phyloP scores from a whole-genome alignment of 1,140 invertebrate genomes.

The Pteromalus puparum region DNA sequence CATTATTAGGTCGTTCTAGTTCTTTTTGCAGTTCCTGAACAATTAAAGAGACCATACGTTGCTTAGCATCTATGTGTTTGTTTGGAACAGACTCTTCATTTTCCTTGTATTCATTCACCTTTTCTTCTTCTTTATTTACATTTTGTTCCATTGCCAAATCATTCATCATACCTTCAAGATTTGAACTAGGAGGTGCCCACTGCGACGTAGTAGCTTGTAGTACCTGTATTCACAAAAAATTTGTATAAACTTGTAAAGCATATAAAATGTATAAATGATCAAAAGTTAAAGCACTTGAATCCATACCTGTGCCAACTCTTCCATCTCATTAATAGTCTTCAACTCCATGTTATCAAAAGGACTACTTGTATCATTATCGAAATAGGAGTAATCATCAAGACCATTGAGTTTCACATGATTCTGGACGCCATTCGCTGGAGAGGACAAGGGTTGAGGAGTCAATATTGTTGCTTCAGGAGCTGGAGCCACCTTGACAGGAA shows the following conservation, averaged over 20 bases:
- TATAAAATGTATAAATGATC: not conserved
- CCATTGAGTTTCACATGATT: constrained; percentile 66
- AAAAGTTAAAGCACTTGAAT: constrained; percentile 67
- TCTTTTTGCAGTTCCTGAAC: constrained; percentile 83
- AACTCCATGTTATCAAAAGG: constrained; percentile 94
- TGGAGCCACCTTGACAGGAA: constrained; percentile 74
- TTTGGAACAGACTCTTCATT: constrained; percentile 63
- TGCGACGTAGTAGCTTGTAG: constrained; percentile 71
- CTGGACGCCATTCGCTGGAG: constrained; percentile 63
- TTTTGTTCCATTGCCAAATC: constrained; percentile 63
- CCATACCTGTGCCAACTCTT: constrained; percentile 84
- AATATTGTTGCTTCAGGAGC: constrained; percentile 68
- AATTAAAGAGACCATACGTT: constrained; percentile 83
- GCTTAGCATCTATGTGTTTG: constrained; percentile 68
- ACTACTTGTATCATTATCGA: constrained; percentile 91
- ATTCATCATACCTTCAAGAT: constrained; percentile 66
- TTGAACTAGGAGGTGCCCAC: constrained; percentile 63
- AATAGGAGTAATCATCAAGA: constrained; percentile 83
- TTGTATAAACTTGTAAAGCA: not conserved
- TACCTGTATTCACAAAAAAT: constrained; percentile 57
- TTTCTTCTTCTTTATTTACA: constrained; percentile 55
- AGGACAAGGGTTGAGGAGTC: constrained; percentile 68
- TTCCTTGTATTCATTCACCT: constrained; percentile 54
- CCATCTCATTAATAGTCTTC: constrained; percentile 93
- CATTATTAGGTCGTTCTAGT: constrained; percentile 75